These are phyloP conservation scores for Tolypeutes matacus DNA, from an alignment of 2,797 vertebrate genomes.

Conservation along the genomic window DNA sequence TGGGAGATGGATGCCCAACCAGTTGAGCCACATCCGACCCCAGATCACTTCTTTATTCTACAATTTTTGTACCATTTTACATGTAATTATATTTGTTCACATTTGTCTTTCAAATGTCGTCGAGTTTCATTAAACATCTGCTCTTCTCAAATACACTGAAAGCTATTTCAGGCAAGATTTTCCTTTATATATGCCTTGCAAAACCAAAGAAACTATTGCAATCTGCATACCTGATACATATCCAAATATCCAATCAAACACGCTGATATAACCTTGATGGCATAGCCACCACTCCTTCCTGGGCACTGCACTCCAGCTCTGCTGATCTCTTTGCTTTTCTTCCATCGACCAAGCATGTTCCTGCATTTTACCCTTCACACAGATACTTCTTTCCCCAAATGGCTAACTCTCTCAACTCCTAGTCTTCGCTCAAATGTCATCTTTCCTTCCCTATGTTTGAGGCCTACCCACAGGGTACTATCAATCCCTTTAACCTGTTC, in stretches of 20 bases:
- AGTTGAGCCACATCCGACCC: no score
- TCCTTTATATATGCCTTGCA: background rate
- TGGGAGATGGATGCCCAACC: no score
- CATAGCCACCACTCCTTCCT: accelerated
- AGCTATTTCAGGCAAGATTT: background rate
- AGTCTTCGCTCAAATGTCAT: background rate
- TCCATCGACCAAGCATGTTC: background rate
- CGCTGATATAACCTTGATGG: background rate
- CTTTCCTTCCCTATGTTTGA: background rate
- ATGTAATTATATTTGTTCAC: background rate
- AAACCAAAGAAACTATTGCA: background rate
- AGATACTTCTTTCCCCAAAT: background rate
- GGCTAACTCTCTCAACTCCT: background rate
- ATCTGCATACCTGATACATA: background rate
- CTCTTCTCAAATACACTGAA: conserved; percentile 27
- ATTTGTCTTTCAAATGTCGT: conserved; percentile 15
- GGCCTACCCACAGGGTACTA: background rate
- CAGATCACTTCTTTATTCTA: conserved; percentile 46
- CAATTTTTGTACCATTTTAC: background rate
- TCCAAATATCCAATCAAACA: accelerated
- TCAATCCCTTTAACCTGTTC: background rate
- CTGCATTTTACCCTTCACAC: background rate
- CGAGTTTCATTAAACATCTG: background rate
- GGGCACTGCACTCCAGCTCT: background rate
- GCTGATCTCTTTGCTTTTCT: background rate